Evolutionary conservation across 1,140 invertebrate species (phyloP).

Genomic region (Wasmannia auropunctata): DNA sequence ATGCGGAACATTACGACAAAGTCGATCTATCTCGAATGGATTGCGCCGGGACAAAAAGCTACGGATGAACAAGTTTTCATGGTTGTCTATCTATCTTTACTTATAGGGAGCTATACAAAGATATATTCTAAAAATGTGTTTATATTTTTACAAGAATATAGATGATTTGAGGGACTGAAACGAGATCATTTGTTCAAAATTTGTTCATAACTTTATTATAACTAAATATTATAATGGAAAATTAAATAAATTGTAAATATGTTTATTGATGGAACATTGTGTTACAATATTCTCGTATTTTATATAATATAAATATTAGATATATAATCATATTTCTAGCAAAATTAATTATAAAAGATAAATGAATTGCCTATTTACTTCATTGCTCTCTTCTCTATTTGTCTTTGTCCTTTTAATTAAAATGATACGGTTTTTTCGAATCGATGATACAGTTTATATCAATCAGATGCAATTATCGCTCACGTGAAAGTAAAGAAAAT

Average conservation of each 20-base stretch:
- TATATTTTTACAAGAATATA: not conserved
- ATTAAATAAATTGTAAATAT: conserved; percentile 6
- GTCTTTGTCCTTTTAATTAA: conserved; percentile 5
- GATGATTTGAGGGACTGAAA: not conserved
- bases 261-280: not conserved
- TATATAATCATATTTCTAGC: not conserved
- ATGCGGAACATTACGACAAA: conserved; percentile 23
- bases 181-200: not conserved
- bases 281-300: conserved; percentile 15
- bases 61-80: not conserved
- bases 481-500: not conserved
- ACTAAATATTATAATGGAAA: not conserved
- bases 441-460: no score
- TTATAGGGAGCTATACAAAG: not conserved
- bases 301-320: not conserved
- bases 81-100: not conserved
- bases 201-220: no score
- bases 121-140: not conserved
- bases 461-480: not conserved
- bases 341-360: conserved; percentile 6
- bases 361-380: not conserved
- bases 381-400: not conserved
- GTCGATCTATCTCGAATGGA: conserved; percentile 27
- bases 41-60: not conserved
- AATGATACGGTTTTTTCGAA: not conserved